phyloP scores from a whole-genome alignment of 2,113 vertebrate genomes.

The Prietella phreatophila region DNA sequence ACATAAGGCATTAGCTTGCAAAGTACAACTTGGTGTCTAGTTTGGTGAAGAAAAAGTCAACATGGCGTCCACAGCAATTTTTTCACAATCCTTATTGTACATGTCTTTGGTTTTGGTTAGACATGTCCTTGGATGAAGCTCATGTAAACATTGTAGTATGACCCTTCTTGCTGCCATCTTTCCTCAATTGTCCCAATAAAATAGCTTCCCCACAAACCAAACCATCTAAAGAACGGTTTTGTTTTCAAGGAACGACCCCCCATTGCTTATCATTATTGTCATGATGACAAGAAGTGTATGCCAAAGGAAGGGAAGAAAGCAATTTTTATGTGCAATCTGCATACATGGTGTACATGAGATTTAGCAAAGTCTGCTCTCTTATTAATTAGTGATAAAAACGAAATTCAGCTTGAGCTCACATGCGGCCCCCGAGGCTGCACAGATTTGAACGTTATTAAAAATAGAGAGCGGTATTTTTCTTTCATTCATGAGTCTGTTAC shows the following conservation, averaged over 20 bases:
- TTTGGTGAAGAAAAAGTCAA: slow-evolving; percentile 1
- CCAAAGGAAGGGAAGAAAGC: slow-evolving; percentile 9
- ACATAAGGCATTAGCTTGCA: slow-evolving; percentile 3
- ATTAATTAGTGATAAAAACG: slow-evolving; percentile 54
- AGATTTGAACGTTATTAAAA: slow-evolving; percentile 79
- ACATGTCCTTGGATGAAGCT: background rate
- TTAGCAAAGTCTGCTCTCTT: slow-evolving; percentile 55
- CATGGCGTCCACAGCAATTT: background rate
- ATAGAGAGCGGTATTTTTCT: slow-evolving; percentile 68
- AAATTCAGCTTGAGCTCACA: slow-evolving; percentile 55
- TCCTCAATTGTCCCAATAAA: background rate
- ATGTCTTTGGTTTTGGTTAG: slow-evolving; percentile 17
- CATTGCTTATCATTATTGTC: slow-evolving; percentile 25
- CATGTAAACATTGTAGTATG: slow-evolving; percentile 11
- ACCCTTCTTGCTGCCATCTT: slow-evolving; percentile 6
- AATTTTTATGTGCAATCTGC: slow-evolving; percentile 23
- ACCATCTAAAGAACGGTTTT: background rate
- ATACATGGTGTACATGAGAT: slow-evolving; percentile 46
- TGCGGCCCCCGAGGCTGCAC: slow-evolving; percentile 59
- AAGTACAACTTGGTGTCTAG: background rate
- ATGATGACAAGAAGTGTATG: slow-evolving; percentile 8
- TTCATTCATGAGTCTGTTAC: slow-evolving; percentile 67
- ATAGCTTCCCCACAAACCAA: slow-evolving; percentile 2
- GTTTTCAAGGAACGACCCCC: slow-evolving; percentile 11
- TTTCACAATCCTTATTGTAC: slow-evolving; percentile 8